Base-by-base conservation (phyloP, 2,113 vertebrate genomes). In the Prunella fulvescens region DNA sequence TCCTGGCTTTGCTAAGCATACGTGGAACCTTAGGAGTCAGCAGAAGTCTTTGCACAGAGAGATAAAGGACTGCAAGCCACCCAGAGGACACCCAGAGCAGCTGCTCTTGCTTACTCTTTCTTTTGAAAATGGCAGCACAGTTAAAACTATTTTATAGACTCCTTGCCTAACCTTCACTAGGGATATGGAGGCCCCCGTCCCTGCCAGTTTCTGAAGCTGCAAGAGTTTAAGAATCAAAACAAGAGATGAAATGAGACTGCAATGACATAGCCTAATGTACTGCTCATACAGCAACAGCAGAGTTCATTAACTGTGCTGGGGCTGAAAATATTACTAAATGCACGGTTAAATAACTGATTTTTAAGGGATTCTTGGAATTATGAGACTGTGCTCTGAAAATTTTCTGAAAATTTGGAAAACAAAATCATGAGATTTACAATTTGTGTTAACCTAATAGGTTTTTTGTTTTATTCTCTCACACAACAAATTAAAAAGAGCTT, bases 51-150 rank as follows among this genome's bases (percentile, higher is more conserved):
- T 94, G 15, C 97, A 97, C 74, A 90, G 58, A 97, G 97, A 82
- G 72, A 90, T 76, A 93, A 81, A 35, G 79, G 80, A 67, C 91
- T 97, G 74, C 92, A 94, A 76, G 33, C 66, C 92, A 24, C 39
- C 33, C 26, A 95, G 83, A 48, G 96, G 93, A 64, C 95, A 98
- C 35, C 96, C 98, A 12, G 98, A 98, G 22, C 76, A 97, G 14
- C 98, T 99, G 4, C 98, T 99, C 15, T 98, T 99, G 73, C 98
- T 99, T 89, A 98, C 98, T 6, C 98, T 98, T 12, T 98, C 98
- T 57, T 96, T 98, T 83, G 97, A 98, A 94, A 97, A 94, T 67
- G 98, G 98, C 15, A 98, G 92, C 67, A 95, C 97, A 98, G 98
- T 98, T 93, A 84, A 92, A 66, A 73, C 57, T 76, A 7, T 40